Evolutionary conservation across 2,113 vertebrate species (phyloP), one percentile per base, ranked within the genome.

Genomic region (Tricholaema leucomelas): DNA sequence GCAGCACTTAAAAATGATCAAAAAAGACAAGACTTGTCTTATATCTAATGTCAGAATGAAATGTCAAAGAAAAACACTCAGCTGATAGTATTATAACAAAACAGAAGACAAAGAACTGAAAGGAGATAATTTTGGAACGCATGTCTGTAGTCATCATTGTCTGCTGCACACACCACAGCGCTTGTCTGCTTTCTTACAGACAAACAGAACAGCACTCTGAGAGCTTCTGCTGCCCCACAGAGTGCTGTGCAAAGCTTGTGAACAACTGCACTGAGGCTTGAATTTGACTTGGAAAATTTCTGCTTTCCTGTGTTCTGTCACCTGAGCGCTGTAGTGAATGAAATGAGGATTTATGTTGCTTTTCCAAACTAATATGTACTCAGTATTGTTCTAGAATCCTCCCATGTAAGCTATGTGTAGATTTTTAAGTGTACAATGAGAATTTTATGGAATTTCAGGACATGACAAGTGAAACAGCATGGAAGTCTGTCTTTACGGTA

Each of bases 1-100:
- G 61, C 65, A 61, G 59, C 1, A 3, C 54, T 88, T 90, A 12
- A 56, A 65, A 78, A 27, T 12, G 50, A 92, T 91, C 74, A 76
- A 90, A 64, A 60, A 21, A 54, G 48, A 72, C 77, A 81, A 81
- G 66, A 27, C 48, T 46, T 90, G 64, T 23, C 64, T 74, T 31
- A 4, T 42, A 83, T 31, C 74, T 70, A 63, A 20, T 61, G 44
- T 65, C 89, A 93, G 85, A 20, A 2, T 38, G 81, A 88, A 90
- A 92, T 12, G 55, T 20, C 81, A 84, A 94, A 91, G 60, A 88
- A 81, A 88, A 94, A 79, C 44, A 72, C 93, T 70, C 72, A 54
- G 27, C 35, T 15, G 0, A 20, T 5, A 5, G 18, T 5, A 16
- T n/a, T 48, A 4, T 0, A 56, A 71, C 11, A 10, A 74, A 83